Evolutionary conservation across 2,888 invertebrate genomes (phyloP), one percentile per base, ranked within the genome.

Genomic region (Nematopogon swammerdamellus): DNA sequence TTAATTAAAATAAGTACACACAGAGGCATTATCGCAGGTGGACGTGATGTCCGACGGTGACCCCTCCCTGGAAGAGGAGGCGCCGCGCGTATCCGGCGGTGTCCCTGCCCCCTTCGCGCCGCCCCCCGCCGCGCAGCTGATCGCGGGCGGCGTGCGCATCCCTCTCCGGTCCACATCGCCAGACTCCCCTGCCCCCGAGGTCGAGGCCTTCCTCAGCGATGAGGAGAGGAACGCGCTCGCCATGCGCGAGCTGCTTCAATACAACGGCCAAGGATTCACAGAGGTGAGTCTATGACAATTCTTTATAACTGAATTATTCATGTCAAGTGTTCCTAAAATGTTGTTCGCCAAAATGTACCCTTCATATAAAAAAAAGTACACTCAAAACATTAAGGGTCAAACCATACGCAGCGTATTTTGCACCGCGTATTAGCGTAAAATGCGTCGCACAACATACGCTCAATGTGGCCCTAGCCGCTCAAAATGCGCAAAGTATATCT

Each of bases 31-130:
- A n/a, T 25, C 5, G 25, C 25, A 25, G 25, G 25, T 25, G 25
- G 63, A 63, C 71, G 76, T 74, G 61, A 80, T 80, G 80, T 80
- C 80, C 60, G 80, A 80, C 72, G 80, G 79, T 45, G 74, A 75
- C 56, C 80, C 80, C 59, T 80, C 80, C 51, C 67, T 80, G 46
- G 80, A 80, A 63, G 80, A 80, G 61, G 76, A 75, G 56, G 61
- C 73, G 50, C 80, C 80, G 18, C 36, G 36, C 10, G 25, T 10
- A 25, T 10, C 36, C 25, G 25, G 25, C 25, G 25, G 5, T 25
- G 5, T 8, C 25, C 45, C 44, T 44, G 52, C 50, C 14, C 44
- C 18, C 5, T 18, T 25, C 11, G 45, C 18, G 46, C 46, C n/a
- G 46, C 49, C 18, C 19, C 42, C 29, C 8, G 50, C 50, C 42